phyloP scores from a whole-genome alignment of 1,140 invertebrate genomes.

The Parasteatoda tepidariorum region DNA sequence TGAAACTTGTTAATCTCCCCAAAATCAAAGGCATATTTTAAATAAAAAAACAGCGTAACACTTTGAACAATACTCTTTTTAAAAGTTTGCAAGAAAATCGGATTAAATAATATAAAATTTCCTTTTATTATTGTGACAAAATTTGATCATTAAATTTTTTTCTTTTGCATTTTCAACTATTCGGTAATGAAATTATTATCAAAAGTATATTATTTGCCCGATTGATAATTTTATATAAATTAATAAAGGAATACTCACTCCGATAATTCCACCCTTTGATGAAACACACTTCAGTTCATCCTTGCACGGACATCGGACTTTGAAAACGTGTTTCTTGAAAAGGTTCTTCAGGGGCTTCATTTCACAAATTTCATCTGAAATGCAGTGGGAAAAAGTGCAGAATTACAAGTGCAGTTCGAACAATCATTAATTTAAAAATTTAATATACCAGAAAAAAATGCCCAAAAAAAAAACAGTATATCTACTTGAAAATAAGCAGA shows the following conservation, averaged over 20 bases:
- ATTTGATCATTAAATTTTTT: not conserved
- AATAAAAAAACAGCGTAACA: not conserved
- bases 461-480: too few relatives aligned
- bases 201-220: not conserved
- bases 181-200: not conserved
- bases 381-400: too few relatives aligned
- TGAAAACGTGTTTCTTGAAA: slow-evolving; percentile 6
- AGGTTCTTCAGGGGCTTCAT: not conserved
- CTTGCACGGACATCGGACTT: slow-evolving; percentile 21
- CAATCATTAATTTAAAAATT: too few relatives aligned
- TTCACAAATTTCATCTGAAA: slow-evolving; percentile 22
- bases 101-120: not conserved
- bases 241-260: not conserved
- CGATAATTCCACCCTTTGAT: slow-evolving; percentile 26
- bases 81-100: not conserved
- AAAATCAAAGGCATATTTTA: too few relatives aligned
- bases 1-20: too few relatives aligned
- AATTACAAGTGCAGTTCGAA: too few relatives aligned
- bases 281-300: slow-evolving; percentile 20
- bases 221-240: not conserved
- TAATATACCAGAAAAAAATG: too few relatives aligned
- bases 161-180: not conserved
- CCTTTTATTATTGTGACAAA: not conserved
- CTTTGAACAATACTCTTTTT: not conserved
- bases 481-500: too few relatives aligned